Conservation (phyloP, 1,140 invertebrate genomes). For the Drosophila varians region DNA sequence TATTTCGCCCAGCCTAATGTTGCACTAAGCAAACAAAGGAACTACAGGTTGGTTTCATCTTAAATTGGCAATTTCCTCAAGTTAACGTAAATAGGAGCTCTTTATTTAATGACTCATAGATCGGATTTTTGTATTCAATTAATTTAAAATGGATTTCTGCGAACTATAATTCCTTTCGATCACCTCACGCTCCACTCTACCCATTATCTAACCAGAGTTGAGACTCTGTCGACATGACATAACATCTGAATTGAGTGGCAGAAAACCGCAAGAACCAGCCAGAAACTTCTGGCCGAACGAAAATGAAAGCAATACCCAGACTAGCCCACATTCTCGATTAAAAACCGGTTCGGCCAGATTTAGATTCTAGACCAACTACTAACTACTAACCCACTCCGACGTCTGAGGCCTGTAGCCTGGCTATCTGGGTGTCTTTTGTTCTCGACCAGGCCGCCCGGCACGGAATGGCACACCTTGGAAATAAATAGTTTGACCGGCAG, state of each 20-base stretch:
- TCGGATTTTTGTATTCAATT: neutral
- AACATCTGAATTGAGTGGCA: slow-evolving; percentile 25
- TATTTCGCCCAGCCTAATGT: slow-evolving; percentile 17
- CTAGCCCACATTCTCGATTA: slow-evolving; percentile 41
- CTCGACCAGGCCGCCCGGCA: slow-evolving; percentile 38
- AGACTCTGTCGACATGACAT: slow-evolving; percentile 38
- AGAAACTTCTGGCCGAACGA: slow-evolving; percentile 21
- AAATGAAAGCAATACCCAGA: slow-evolving; percentile 58
- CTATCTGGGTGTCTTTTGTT: slow-evolving; percentile 38
- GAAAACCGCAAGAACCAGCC: slow-evolving; percentile 24
- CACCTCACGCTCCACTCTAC: slow-evolving; percentile 17
- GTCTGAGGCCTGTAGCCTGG: slow-evolving; percentile 3
- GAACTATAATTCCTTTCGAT: slow-evolving; percentile 10
- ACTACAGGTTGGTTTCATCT: neutral
- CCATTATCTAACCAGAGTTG: slow-evolving; percentile 28
- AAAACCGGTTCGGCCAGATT: slow-evolving; percentile 63
- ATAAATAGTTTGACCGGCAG: slow-evolving; percentile 26
- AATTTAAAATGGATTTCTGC: neutral
- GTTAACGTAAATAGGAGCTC: neutral
- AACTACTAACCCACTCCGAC: slow-evolving; percentile 65
- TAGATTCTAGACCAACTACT: slow-evolving; percentile 52
- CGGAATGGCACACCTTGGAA: slow-evolving; percentile 36
- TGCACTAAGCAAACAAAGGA: neutral
- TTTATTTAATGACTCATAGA: neutral
- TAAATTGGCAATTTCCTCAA: neutral